Percentiles rank a stretch among this genome's conserved stretches.
These are phyloP conservation scores for Lampropteryx suffumata DNA, from an alignment of 2,888 invertebrate species.

Conservation along the genomic window DNA sequence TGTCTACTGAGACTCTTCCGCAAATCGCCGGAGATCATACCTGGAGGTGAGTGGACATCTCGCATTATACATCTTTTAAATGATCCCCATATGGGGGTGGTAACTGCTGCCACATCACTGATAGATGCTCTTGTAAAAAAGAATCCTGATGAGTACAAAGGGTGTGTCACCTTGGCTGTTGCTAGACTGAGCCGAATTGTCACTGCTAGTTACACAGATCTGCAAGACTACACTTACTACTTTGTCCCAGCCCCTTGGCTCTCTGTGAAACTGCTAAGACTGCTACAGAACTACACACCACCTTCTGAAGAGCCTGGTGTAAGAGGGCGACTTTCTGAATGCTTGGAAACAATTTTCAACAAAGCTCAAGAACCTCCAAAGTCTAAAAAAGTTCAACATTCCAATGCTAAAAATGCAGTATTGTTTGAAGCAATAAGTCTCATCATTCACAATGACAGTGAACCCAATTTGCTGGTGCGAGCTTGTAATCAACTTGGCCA, in stretches of 20 bases:
- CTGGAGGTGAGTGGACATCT: conserved; percentile 99
- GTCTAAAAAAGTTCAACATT: conserved; percentile 99
- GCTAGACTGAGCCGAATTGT: conserved; percentile 98
- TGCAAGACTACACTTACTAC: conserved; percentile 99
- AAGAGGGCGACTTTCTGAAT: conserved; percentile 97
- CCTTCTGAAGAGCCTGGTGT: conserved; percentile 98
- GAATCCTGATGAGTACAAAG: conserved; percentile 99
- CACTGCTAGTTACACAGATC: conserved; percentile 98
- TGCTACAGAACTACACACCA: conserved; percentile 99
- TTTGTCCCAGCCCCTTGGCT: conserved; percentile 99
- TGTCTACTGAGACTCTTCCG: conserved; percentile 97
- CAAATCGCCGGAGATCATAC: conserved; percentile 97
- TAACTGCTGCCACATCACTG: conserved; percentile 98
- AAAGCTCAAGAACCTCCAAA: conserved; percentile 99
- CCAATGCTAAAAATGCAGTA: conserved; percentile 99
- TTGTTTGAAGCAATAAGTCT: conserved; percentile 99
- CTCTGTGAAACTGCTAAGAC: conserved; percentile 96
- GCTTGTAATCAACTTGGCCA: conserved; percentile 99
- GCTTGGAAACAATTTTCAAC: conserved; percentile 98
- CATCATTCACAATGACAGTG: conserved; percentile 99
- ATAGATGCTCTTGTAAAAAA: conserved; percentile 99
- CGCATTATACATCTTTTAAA: conserved; percentile 99
- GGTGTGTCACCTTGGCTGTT: conserved; percentile 98
- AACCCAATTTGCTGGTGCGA: conserved; percentile 97
- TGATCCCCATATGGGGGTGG: conserved; percentile 99